Conservation (phyloP, 2,797 vertebrate genomes). For the Hippopotamyrus pictus region DNA sequence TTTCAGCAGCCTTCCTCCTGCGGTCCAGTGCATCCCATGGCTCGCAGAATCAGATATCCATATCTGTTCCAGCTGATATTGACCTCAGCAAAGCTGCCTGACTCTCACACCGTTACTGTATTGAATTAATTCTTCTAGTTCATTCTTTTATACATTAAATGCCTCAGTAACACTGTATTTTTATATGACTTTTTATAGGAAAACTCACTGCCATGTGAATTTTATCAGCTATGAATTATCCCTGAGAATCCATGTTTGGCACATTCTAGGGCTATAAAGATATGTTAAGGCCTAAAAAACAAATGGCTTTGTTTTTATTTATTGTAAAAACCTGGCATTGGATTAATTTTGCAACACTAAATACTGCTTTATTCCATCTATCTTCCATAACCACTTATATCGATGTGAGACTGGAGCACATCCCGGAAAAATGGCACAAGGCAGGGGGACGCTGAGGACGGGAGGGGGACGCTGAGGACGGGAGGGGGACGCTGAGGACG, state of each 20-base stretch:
- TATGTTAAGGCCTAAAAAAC: neutral
- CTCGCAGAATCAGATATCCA: neutral
- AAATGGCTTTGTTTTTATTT: neutral
- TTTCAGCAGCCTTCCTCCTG: neutral
- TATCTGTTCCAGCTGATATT: neutral
- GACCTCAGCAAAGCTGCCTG: neutral
- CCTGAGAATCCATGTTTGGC: neutral
- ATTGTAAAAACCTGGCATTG: neutral
- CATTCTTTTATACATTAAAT: neutral
- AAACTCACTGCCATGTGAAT: neutral
- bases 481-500: no score
- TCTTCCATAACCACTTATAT: neutral
- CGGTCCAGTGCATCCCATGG: neutral
- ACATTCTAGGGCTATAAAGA: neutral
- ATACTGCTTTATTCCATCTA: neutral
- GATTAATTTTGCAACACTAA: neutral
- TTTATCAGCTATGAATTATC: neutral
- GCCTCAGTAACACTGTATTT: neutral
- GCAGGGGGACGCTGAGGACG: no score
- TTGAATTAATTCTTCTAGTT: neutral
- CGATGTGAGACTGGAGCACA: neutral
- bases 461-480: no score
- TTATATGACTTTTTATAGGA: neutral
- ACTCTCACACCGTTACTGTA: neutral
- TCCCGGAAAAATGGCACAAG: neutral